phyloP scores from a whole-genome alignment of 2,888 invertebrate genomes.

The Synergus gifuensis region DNA sequence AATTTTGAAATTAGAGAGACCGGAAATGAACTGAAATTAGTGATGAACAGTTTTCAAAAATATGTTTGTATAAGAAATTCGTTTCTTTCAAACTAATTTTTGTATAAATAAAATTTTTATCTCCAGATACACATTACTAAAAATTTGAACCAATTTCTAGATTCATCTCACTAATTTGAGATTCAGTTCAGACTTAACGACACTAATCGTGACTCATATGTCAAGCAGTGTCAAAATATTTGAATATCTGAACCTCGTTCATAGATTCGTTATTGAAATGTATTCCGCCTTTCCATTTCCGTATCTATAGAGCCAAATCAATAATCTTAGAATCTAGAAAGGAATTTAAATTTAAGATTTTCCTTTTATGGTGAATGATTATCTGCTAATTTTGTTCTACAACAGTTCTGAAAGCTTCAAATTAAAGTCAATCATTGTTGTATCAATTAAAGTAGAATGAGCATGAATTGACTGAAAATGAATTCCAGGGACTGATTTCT shows the following conservation, averaged over 20 bases:
- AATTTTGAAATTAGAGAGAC: background rate
- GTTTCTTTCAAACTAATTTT: background rate
- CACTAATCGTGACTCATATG: conserved; percentile 40
- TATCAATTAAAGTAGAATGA: too few species aligned
- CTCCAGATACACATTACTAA: background rate
- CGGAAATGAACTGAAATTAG: background rate
- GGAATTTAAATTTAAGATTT: too few species aligned
- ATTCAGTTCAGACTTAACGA: conserved; percentile 2
- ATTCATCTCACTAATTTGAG: background rate
- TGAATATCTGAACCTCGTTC: conserved; percentile 32
- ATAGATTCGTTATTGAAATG: background rate
- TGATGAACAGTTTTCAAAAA: background rate
- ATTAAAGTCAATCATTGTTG: too few species aligned
- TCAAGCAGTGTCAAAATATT: conserved; percentile 40
- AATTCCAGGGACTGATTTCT: conserved; percentile 22
- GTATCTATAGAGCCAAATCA: background rate
- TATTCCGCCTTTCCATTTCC: background rate
- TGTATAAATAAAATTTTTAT: background rate
- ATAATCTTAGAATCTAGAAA: background rate
- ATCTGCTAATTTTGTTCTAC: too few species aligned
- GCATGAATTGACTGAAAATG: conserved; percentile 1
- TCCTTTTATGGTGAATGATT: too few species aligned
- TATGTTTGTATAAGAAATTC: background rate
- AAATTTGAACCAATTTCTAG: background rate
- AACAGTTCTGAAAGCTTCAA: too few species aligned